Base-by-base conservation (phyloP, 30 jellyfish, hydroid and myxozoan genomes). In the Clytia hemisphaerica region DNA sequence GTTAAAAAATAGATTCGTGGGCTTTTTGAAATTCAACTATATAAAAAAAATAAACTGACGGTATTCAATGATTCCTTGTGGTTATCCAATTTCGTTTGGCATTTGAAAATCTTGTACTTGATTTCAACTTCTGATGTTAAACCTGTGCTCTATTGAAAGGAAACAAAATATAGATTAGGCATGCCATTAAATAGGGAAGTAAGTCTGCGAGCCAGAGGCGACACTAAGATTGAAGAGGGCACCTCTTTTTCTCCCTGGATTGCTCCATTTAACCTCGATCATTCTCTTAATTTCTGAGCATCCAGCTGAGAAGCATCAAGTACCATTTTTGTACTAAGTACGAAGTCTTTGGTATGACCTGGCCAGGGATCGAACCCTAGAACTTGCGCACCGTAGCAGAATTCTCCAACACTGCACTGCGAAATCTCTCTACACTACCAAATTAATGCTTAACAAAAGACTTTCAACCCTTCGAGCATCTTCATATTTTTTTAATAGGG, bases 41-140 rank as follows among this genome's bases (percentile, higher is more conserved):
- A 12, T 24, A 51, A 21, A 7, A 21, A 7, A 9, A 21, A 7
- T 7, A 51, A n/a, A 69, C 94, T 72, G 44, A 88, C 97, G 28
- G 72, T 51, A 5, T 83, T 28, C 25, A 88, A 49, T 15, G 97
- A 94, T 50, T 88, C 85, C 51, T 84, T 80, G 71, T 48, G 61
- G 37, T 88, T 93, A 42, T 89, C 58, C 22, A 79, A 83, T 65
- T 88, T 79, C 93, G 74, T 88, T 58, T 88, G 85, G 36, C 97
- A 88, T 48, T 73, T 85, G 63, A 73, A 80, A 30, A 88, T 69
- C 50, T 88, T 88, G 81, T 61, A 88, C 63, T 77, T 88, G 47
- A 88, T 37, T 42, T 88, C 97, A 24, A 73, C 92, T 45, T 88
- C 97, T 46, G 97, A 29, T 37, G 73, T 78, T 9, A 68, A 28